Base-by-base conservation (phyloP, 2,113 vertebrate species). In the Poeciliopsis retropinna region DNA sequence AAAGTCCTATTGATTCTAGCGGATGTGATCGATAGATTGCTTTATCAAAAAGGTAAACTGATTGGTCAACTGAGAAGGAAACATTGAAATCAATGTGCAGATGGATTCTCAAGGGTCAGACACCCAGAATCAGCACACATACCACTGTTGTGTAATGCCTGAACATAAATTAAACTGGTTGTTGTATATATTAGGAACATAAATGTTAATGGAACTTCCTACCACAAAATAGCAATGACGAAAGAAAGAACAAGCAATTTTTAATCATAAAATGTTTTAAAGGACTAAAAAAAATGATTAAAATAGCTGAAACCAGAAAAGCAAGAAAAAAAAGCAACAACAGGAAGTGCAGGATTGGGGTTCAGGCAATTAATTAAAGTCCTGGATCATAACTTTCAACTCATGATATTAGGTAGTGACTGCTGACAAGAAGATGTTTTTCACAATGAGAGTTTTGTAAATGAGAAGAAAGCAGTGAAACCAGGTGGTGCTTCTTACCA, bases 21-120 rank as follows among this genome's bases (percentile, higher is more conserved):
- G 9, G 22, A 28, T 63, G n/a, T 64, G 68, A 65, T 41, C 22
- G 5, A 60, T 60, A 12, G 25, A 3, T 39, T 41, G 61, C 39
- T 70, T 76, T 74, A 54, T 83, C 64, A 39, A 9, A 12, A 22
- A 64, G 10, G 27, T 51, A 19, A 68, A 17, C 17, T 64, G 67
- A 81, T 64, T 34, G 67, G 44, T 60, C 3, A 7, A 41, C 5
- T 14, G 61, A 66, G 51, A 51, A 34, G 60, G 60, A 74, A 64
- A 5, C 70, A 3, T 5, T 22, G 15, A 32, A 34, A 69, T 80
- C 68, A 73, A 79, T 76, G 25, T 54, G 8, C 22, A 79, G 30
- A 15, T 10, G 1, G 19, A 31, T 39, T 30, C 8, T 2, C 39
- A 54, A 4, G 44, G 73, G 51, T 19, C 44, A 47, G 44, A 44